These are phyloP conservation scores for Artibeus jamaicensis DNA, from an alignment of 2,797 vertebrate genomes.

Conservation along the genomic window DNA sequence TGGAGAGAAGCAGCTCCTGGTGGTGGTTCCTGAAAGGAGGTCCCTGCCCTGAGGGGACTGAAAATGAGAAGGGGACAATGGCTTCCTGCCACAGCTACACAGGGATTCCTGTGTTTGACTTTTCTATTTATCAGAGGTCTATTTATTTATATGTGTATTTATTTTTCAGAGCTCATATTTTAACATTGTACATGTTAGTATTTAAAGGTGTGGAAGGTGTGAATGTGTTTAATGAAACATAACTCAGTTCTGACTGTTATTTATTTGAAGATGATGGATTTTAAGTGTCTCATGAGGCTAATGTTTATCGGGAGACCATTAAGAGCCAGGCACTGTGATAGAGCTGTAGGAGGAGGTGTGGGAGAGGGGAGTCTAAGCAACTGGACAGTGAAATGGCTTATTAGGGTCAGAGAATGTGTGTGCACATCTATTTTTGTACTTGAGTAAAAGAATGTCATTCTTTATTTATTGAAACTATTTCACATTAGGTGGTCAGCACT, in stretches of 20 bases:
- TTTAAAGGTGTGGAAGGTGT: conserved; percentile 37
- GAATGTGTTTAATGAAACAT: not conserved
- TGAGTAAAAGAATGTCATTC: not conserved
- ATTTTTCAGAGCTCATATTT: conserved; percentile 37
- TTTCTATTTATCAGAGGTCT: not conserved
- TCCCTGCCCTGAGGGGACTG: not conserved
- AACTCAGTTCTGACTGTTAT: not conserved
- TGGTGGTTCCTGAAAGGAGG: not conserved
- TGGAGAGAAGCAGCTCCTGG: not conserved
- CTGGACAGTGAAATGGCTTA: not conserved
- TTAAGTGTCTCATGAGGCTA: not conserved
- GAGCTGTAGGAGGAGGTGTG: accelerated
- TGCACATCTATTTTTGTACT: not conserved
- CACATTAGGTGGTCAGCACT: conserved; percentile 25
- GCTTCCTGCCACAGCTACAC: not conserved
- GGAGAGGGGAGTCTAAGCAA: not conserved
- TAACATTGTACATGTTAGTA: conserved; percentile 18
- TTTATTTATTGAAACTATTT: conserved; percentile 62
- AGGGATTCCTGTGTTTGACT: not conserved
- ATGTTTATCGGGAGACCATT: not conserved
- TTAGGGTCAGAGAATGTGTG: not conserved
- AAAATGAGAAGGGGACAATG: not conserved
- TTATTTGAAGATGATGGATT: not conserved
- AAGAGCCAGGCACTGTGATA: not conserved
- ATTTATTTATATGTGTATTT: conserved; percentile 66